Conservation (phyloP, 2,113 vertebrate genomes). For the Alligator mississippiensis region DNA sequence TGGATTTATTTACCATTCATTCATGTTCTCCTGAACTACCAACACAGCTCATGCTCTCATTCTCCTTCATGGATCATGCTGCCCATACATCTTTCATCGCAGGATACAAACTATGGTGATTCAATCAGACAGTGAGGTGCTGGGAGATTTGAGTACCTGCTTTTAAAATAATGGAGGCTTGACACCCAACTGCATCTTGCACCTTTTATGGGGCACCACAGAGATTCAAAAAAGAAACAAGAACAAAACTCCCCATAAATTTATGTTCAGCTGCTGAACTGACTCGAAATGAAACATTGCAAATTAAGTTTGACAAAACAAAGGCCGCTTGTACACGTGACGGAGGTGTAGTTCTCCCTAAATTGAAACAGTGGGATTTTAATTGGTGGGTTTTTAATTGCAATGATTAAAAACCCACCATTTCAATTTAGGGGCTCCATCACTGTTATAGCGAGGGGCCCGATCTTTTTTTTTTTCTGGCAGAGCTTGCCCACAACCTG, state of each 20-base stretch:
- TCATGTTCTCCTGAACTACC: not conserved
- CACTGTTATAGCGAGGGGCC: too few species aligned
- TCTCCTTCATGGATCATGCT: not conserved
- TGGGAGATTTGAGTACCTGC: not conserved
- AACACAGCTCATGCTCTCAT: not conserved
- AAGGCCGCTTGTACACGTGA: not conserved
- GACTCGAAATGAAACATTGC: not conserved
- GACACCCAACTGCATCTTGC: not conserved
- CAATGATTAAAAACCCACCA: too few species aligned
- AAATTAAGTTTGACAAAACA: not conserved
- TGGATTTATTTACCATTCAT: not conserved
- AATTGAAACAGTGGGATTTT: too few species aligned
- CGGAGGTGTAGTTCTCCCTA: too few species aligned
- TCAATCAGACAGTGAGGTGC: not conserved
- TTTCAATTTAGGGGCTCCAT: too few species aligned
- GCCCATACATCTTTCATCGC: not conserved
- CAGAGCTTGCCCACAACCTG: too few species aligned
- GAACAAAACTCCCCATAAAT: too few species aligned
- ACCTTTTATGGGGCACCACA: not conserved
- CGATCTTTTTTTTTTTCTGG: too few species aligned
- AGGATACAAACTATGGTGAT: not conserved
- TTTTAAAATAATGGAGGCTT: not conserved
- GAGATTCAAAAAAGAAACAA: not conserved
- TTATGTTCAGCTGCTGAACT: not conserved
- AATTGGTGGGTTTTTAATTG: too few species aligned